These are phyloP conservation scores for Eubasilissa splendida DNA, from an alignment of 2,888 invertebrate genomes.

Conservation along the genomic window DNA sequence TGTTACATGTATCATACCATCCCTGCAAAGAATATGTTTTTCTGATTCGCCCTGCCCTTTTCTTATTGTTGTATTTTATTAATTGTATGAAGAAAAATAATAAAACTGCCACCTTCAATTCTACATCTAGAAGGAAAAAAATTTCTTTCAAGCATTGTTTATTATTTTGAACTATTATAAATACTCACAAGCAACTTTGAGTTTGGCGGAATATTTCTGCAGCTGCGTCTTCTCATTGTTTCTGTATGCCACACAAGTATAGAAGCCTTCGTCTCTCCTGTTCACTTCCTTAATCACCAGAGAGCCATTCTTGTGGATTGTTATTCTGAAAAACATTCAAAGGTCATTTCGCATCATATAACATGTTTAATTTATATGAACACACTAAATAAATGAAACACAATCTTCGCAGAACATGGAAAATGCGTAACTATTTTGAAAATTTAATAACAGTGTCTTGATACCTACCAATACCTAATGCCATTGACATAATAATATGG, in stretches of 20 bases:
- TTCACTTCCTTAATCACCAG: slow-evolving; percentile 73
- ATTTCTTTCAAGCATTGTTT: background rate
- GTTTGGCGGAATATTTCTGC: slow-evolving; percentile 62
- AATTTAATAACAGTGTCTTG: too few species aligned
- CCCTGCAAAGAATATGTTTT: too few species aligned
- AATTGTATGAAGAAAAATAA: background rate
- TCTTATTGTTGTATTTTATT: too few species aligned
- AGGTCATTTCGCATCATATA: background rate
- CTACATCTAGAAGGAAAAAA: too few species aligned
- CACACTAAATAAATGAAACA: too few species aligned
- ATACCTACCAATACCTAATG: too few species aligned
- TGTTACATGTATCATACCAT: too few species aligned
- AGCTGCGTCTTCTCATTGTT: slow-evolving; percentile 47
- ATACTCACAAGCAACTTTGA: slow-evolving; percentile 64
- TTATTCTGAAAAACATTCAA: slow-evolving; percentile 65
- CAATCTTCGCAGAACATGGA: too few species aligned
- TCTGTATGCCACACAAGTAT: slow-evolving; percentile 74
- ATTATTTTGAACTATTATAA: background rate
- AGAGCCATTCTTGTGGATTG: slow-evolving; percentile 76
- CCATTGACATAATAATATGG: too few species aligned
- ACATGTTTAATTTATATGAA: too few species aligned
- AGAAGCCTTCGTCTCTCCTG: slow-evolving; percentile 76
- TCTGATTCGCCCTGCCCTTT: too few species aligned
- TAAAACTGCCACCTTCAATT: background rate
- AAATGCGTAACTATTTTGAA: too few species aligned